Base-by-base conservation (phyloP, 1,140 invertebrate species). In the Argopecten irradians region DNA sequence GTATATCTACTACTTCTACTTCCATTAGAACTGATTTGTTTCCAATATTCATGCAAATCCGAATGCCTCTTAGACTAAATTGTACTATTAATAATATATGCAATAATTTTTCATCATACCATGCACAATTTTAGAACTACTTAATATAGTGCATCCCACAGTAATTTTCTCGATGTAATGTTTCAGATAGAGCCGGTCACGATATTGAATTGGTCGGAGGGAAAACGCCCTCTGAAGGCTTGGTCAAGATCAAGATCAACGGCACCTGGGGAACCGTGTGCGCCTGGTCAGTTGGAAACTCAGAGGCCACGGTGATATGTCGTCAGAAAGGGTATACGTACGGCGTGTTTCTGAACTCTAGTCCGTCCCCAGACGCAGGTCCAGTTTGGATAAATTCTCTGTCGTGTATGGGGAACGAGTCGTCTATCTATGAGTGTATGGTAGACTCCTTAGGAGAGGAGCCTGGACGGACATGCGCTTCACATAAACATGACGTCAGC, bases 301-400 rank as follows among this genome's bases (percentile, higher is more conserved):
- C 85, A 11, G 92, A 90, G 34, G 93, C 93, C 0, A 89, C 87
- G 16, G 92, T 94, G 14, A 82, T 93, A n/a, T 94, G 94, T 89
- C 85, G 88, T 41, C 90, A 92, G 46, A 43, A 91, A 39, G 90
- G 88, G 34, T 92, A 90, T 36, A 92, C 90, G 13, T 91, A 92
- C 85, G 92, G 92, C 34, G 86, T 90, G 0, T 84, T 85, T 34
- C 86, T 90, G 28, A 88, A 85, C 7, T 22, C 83, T 88, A 9
- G 71, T 33, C 33, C 87, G 88, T 86, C 83, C 82, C 36, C 34
- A 11, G 41, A 83, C 85, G n/a, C 36, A 55, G 97, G 97, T 8
- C 97, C 97, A 0, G 97, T 98, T 91, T 98, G 97, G 97, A 93
- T 98, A 34, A 97, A 97, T 88, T 95, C 96, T 88, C 96, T 98